These are phyloP conservation scores for Panthera tigris DNA, from an alignment of 2,113 vertebrate species.

Conservation along the genomic window DNA sequence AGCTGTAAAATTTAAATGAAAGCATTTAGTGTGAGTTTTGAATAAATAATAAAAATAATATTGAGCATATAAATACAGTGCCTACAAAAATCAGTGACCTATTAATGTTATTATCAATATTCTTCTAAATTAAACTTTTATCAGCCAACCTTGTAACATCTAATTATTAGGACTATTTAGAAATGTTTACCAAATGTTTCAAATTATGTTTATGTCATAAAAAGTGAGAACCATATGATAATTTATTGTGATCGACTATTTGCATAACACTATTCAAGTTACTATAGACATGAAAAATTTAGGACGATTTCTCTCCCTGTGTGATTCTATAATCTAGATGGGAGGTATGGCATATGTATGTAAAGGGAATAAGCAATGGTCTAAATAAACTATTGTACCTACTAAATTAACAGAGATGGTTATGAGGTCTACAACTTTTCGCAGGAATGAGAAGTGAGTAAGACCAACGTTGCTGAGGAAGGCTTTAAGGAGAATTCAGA, in stretches of 20 bases:
- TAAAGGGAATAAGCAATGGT: neutral
- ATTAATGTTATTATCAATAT: neutral
- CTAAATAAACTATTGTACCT: neutral
- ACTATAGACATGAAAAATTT: neutral
- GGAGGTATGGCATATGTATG: rapidly evolving
- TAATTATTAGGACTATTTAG: neutral
- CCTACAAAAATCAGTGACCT: neutral
- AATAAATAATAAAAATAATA: neutral
- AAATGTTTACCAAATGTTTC: neutral
- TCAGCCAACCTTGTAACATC: neutral
- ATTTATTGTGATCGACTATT: neutral
- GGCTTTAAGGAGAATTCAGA: neutral
- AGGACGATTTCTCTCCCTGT: neutral
- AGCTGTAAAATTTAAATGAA: neutral
- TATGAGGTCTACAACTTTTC: neutral
- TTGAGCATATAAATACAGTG: neutral
- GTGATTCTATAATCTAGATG: neutral
- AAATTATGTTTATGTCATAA: neutral
- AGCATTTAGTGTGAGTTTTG: neutral
- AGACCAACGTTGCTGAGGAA: neutral
- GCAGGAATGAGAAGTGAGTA: neutral
- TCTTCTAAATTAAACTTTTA: neutral
- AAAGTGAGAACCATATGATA: neutral
- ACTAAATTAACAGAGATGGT: neutral
- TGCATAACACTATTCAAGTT: neutral